phyloP scores from a whole-genome alignment of 1,140 invertebrate genomes.

The Aplysia californica region DNA sequence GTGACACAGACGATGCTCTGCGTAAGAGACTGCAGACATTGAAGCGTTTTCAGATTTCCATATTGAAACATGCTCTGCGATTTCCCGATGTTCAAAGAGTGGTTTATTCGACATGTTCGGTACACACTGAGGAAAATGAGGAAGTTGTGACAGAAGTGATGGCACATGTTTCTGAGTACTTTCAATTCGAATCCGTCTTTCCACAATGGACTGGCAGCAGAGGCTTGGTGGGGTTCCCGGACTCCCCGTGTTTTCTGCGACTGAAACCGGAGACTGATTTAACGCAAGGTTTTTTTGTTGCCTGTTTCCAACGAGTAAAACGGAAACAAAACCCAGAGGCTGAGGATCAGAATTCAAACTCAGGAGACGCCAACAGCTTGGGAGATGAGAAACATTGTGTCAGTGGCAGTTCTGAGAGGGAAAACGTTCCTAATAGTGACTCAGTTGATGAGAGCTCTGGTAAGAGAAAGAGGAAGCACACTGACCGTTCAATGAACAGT shows the following conservation, averaged over 20 bases:
- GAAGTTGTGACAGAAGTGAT: slow-evolving; percentile 78
- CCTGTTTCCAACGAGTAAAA: slow-evolving; percentile 76
- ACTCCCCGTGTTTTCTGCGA: slow-evolving; percentile 78
- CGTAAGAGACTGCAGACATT: slow-evolving; percentile 67
- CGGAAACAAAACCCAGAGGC: background rate
- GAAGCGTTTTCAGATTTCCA: slow-evolving; percentile 84
- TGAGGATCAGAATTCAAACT: background rate
- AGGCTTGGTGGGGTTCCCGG: slow-evolving; percentile 45
- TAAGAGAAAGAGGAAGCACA: too few relatives aligned
- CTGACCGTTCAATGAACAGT: too few relatives aligned
- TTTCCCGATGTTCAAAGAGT: slow-evolving; percentile 87
- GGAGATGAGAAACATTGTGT: too few relatives aligned
- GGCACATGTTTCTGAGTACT: slow-evolving; percentile 44
- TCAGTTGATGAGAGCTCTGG: too few relatives aligned
- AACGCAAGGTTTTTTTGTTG: slow-evolving; percentile 95
- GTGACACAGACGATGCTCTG: background rate
- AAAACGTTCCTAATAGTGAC: too few relatives aligned
- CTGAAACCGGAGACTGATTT: slow-evolving; percentile 79
- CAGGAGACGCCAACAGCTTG: too few relatives aligned
- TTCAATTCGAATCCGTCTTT: slow-evolving; percentile 44
- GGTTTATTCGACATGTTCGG: slow-evolving; percentile 95
- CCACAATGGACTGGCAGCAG: slow-evolving; percentile 61
- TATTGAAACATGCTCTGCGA: slow-evolving; percentile 86
- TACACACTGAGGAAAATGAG: slow-evolving; percentile 93
- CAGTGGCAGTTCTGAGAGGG: too few relatives aligned